phyloP scores from a whole-genome alignment of 2,888 invertebrate species.

The Nesidiocoris tenuis region DNA sequence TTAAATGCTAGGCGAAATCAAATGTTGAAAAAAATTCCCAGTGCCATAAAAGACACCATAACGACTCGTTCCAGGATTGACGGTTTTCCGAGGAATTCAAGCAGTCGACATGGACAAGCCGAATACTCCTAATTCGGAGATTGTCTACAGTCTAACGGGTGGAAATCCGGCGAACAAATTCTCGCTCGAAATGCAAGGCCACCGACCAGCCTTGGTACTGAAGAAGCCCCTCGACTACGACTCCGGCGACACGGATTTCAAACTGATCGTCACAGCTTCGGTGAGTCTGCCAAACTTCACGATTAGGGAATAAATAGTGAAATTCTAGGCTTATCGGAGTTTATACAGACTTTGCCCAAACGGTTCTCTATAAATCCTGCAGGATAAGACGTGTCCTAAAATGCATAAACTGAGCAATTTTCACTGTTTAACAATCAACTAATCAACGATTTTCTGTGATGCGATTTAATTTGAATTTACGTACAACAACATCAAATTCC shows the following conservation, averaged over 20 bases:
- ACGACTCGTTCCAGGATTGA: constrained; percentile 70
- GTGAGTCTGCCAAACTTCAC: constrained; percentile 57
- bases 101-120: constrained; percentile 83
- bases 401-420: too few species aligned
- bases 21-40: too few species aligned
- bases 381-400: too few species aligned
- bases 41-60: too few species aligned
- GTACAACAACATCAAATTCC: too few species aligned
- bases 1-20: too few species aligned
- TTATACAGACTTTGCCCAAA: too few species aligned
- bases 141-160: constrained; percentile 73
- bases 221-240: constrained; percentile 77
- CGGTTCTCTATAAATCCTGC: too few species aligned
- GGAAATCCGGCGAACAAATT: constrained; percentile 75
- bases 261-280: constrained; percentile 72
- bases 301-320: not conserved
- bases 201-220: constrained; percentile 72
- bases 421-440: too few species aligned
- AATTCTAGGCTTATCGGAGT: too few species aligned
- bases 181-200: constrained; percentile 71
- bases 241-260: constrained; percentile 73
- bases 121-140: constrained; percentile 83
- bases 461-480: too few species aligned
- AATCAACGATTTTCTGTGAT: too few species aligned
- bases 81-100: constrained; percentile 76